Evolutionary conservation across 2,113 vertebrate genomes (phyloP).

Genomic region (Tragulus kanchil): DNA sequence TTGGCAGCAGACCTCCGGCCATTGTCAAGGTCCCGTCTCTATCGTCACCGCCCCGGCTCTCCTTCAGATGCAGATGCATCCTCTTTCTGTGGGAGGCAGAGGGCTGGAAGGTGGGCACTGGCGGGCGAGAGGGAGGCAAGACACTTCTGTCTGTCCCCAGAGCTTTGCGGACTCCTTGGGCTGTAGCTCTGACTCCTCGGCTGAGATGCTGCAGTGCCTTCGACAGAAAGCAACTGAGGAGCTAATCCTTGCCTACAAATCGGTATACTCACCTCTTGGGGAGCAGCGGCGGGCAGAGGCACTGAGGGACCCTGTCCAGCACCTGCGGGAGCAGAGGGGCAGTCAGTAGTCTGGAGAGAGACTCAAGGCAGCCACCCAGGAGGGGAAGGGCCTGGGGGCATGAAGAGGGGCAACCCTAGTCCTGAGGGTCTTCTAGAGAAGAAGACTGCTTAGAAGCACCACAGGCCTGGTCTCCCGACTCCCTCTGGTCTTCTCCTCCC

Average conservation of each 20-base stretch:
- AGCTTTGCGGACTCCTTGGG: slow-evolving; percentile 79
- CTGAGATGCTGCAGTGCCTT: slow-evolving; percentile 87
- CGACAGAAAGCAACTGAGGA: slow-evolving; percentile 84
- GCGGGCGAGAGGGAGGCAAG: neutral
- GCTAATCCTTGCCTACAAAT: slow-evolving; percentile 41
- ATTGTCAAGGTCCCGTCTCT: neutral
- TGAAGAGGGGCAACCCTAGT: neutral
- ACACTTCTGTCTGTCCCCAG: slow-evolving; percentile 73
- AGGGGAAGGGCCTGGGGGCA: neutral
- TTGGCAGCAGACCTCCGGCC: neutral
- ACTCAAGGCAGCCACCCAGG: neutral
- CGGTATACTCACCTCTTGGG: neutral
- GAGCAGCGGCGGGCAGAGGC: neutral
- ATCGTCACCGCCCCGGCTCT: neutral
- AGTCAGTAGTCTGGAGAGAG: neutral
- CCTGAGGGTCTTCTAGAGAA: neutral
- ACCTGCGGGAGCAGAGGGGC: neutral
- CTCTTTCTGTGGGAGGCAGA: neutral
- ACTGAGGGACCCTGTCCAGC: neutral
- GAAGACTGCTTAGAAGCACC: neutral
- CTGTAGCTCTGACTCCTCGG: slow-evolving; percentile 82
- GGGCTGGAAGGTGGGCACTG: neutral
- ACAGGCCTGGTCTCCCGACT: neutral
- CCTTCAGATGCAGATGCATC: neutral
- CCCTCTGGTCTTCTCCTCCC: neutral